Evolutionary conservation across 2,888 invertebrate species (phyloP), one percentile per base, ranked within the genome.

Genomic region (Drosophila lacicola): DNA sequence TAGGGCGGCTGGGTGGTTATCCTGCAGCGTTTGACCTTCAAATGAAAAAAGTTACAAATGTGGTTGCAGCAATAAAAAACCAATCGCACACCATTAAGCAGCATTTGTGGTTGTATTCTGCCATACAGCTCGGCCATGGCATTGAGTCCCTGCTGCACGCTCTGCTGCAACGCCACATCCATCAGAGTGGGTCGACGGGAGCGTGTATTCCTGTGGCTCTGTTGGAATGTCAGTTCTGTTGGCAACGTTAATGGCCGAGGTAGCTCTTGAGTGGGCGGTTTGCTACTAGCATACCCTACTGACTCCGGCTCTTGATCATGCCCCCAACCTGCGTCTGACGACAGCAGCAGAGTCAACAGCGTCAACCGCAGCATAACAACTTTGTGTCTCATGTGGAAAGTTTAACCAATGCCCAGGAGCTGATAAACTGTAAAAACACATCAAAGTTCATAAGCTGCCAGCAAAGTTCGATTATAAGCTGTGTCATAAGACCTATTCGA

Each of bases 61-160:
- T 45, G 37, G 47, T 50, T 51, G 6, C 17, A 47, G 60, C 19
- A 55, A 45, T 47, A 57, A 54, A 69, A 51, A 72, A 51, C 33
- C 54, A 49, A 33, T 44, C 64, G 47, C 72, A 74, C 84, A 92
- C 92, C 92, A 80, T 91, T 92, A 74, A 79, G 84, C 42, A 91
- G 64, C 70, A 93, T 91, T 72, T 91, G 88, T 53, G 92, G 93
- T 70, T 92, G 92, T 55, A 91, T 90, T 66, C 83, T 88, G 10
- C 90, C 90, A 69, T 92, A 92, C 2, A 93, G 83, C 64, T 90
- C 89, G 19, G 86, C 78, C 92, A 93, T 92, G 41, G 92, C 92
- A 70, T 90, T 88, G 10, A 92, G 72, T 54, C 93, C 93, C 75
- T 92, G 90, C 14, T 87, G 85, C 34, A 91, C 93, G 19, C 93